Conservation (phyloP, 2,888 invertebrate genomes). For the Strigamia transsilvanica region DNA sequence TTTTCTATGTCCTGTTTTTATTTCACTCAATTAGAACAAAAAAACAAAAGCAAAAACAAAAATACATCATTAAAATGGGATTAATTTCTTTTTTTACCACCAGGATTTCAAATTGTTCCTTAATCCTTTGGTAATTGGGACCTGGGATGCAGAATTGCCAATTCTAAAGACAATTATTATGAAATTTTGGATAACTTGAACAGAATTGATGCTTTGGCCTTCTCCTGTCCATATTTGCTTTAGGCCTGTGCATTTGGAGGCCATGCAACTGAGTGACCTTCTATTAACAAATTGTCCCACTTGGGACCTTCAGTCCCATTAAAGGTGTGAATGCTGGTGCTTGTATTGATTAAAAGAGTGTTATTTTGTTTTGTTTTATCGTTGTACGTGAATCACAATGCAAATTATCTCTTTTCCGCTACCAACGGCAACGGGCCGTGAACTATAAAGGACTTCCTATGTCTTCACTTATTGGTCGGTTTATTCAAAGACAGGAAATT, state of each 20-base stretch:
- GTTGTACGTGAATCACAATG: not conserved
- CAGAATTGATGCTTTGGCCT: not conserved
- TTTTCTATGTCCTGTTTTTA: not conserved
- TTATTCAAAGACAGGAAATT: constrained; percentile 27
- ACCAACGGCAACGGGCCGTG: not conserved
- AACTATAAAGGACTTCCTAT: constrained; percentile 22
- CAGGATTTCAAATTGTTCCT: not conserved
- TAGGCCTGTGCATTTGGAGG: not conserved
- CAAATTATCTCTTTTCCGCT: constrained; percentile 22
- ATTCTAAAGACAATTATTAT: not conserved
- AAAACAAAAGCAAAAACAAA: not conserved
- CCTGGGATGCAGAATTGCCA: not conserved
- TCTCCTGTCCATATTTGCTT: not conserved
- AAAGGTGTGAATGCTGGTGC: not conserved
- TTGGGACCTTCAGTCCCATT: not conserved
- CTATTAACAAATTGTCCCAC: not conserved
- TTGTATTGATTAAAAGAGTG: not conserved
- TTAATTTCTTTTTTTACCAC: not conserved
- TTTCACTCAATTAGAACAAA: not conserved
- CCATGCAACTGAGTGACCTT: not conserved
- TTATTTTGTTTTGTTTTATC: not conserved
- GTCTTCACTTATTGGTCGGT: not conserved
- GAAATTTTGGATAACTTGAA: not conserved
- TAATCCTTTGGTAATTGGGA: not conserved
- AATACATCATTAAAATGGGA: not conserved